Evolutionary conservation across 2,888 invertebrate species (phyloP), one percentile per base, ranked within the genome.

Genomic region (Hipparchia sbordonii): DNA sequence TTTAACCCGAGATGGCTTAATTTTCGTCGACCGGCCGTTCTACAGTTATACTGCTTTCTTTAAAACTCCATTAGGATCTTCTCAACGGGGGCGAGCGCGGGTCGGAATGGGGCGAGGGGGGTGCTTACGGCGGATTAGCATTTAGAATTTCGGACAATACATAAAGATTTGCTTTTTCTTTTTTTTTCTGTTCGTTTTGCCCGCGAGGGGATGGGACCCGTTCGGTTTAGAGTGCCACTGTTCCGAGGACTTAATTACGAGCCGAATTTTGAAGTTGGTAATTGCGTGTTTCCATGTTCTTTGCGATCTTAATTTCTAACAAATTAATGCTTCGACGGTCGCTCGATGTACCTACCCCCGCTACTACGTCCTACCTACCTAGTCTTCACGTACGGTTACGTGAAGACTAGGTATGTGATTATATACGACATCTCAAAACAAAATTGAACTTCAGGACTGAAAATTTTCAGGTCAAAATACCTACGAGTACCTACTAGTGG

Each of bases 1-100:
- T 91, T 91, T 89, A 89, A 88, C 87, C 88, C 88, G 87, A 91
- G 91, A 91, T 89, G 91, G 88, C 91, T 91, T 90, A 89, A 92
- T 92, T 91, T 90, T 86, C 88, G 87, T 85, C 83, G 80, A 82
- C 68, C 74, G 65, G 39, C 39, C 59, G 33, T 60, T 60, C 9
- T 59, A 82, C 85, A 83, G 87, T 86, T 85, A 86, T 87, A 86
- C 79, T 84, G 84, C 82, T 86, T 88, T 86, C 88, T 88, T 87
- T 84, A 87, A 89, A 88, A 86, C 86, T 86, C 87, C 87, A 87
- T 90, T 89, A 89, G 76, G 73, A 74, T 72, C 65, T 63, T 51
- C 60, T 66, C 69, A 69, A 71, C 67, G 65, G 71, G 72, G 73
- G 48, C 46, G 72, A 63, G 72, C 51, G 74, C 39, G 67, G 62